phyloP scores from a whole-genome alignment of 2,888 invertebrate genomes.

The Leptura quadrifasciata region DNA sequence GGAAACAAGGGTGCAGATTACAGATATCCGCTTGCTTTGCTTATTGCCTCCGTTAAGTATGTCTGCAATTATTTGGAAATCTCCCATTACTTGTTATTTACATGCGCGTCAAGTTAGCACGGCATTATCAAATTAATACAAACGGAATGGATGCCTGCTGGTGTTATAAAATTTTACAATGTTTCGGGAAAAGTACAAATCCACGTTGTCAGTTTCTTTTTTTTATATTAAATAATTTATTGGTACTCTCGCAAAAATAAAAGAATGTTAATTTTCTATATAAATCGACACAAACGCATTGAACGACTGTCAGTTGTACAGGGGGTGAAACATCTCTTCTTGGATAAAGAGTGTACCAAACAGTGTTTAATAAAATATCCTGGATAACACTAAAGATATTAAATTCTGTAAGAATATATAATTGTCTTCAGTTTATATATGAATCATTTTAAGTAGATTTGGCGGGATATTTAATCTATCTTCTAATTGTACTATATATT shows the following conservation, averaged over 20 bases:
- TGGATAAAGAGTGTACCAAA: too few species aligned
- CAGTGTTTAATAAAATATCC: too few species aligned
- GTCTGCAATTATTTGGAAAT: constrained; percentile 70
- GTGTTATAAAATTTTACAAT: neutral
- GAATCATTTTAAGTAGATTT: too few species aligned
- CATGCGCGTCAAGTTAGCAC: constrained; percentile 47
- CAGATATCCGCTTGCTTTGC: constrained; percentile 69
- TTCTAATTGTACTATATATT: too few species aligned
- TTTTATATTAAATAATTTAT: neutral
- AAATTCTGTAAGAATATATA: too few species aligned
- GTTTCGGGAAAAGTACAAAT: neutral
- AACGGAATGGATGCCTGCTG: constrained; percentile 1
- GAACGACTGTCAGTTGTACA: too few species aligned
- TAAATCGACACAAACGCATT: neutral
- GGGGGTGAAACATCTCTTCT: too few species aligned
- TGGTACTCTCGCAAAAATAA: neutral
- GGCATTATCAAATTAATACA: constrained; percentile 29
- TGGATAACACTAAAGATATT: too few species aligned
- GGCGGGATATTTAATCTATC: too few species aligned
- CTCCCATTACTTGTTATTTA: constrained; percentile 56
- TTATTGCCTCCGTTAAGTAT: constrained; percentile 70
- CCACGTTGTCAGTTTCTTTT: neutral
- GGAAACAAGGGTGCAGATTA: constrained; percentile 73
- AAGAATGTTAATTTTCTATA: neutral
- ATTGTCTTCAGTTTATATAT: too few species aligned